Base-by-base conservation (phyloP, 2,113 vertebrate species). In the Aythya baeri region DNA sequence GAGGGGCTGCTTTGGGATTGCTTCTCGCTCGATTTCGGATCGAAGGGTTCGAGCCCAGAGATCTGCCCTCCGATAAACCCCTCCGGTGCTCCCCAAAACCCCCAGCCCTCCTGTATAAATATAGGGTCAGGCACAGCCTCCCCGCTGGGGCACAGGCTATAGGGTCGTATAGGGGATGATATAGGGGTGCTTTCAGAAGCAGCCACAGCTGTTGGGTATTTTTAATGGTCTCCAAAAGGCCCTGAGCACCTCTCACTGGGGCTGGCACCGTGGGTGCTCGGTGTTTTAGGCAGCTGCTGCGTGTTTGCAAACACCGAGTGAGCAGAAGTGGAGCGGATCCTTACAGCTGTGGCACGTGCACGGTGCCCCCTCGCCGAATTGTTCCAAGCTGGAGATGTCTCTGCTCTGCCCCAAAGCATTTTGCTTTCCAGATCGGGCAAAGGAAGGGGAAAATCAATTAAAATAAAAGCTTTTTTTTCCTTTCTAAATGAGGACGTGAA, bases 231-330 rank as follows among this genome's bases (percentile, higher is more conserved):
- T 54, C 46, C 16, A 7, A 13, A 54, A 63, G 70, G 70, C 3
- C 1, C 14, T 41, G 18, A 75, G 3, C 6, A 29, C 32, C 13
- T 1, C 0, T 5, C 25, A 3, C n/a, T 14, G 10, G 16, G 38
- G 1, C 16, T 32, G 34, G 27, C 10, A 6, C 1, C 0, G 0
- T 0, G 17, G 38, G 5, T 26, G 5, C 10, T 77, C 7, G 0
- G 1, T 4, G 5, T 9, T 73, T 88, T 6, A 21, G 58, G 88
- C 49, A 11, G 32, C 43, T 38, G 15, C 73, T 31, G 3, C 12
- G 57, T 2, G 3, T 17, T 67, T 26, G 31, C 1, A 54, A 54
- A 79, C 15, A 14, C 11, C 5, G 11, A 50, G 17, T 15, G 20
- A 79, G 34, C 46, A 41, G 65, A 70, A 44, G 15, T 55, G 83